Percentiles rank a stretch among this genome's conserved stretches.
Conservation (phyloP, 2,797 vertebrate genomes). For the Acridotheres tristis region DNA sequence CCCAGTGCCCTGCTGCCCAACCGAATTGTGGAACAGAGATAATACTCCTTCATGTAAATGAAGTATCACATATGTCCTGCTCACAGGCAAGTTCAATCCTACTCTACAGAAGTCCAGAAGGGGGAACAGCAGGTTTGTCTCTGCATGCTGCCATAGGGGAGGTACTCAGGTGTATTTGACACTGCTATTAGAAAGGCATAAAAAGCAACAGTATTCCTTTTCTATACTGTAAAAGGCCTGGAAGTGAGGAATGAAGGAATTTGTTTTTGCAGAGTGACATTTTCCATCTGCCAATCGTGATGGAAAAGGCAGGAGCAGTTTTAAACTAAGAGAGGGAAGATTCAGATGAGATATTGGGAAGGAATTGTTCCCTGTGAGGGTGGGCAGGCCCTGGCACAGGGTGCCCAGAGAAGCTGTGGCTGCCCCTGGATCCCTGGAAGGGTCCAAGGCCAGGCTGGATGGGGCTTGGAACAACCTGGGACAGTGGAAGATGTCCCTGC, state of each 20-base stretch:
- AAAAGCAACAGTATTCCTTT: not conserved
- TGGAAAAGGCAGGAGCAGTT: not conserved
- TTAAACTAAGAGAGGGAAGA: not conserved
- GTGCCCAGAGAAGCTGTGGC: not conserved
- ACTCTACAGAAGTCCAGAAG: not conserved
- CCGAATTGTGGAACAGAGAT: not conserved
- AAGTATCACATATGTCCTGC: not conserved
- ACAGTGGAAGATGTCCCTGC: not conserved
- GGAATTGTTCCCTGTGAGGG: not conserved
- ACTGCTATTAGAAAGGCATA: not conserved
- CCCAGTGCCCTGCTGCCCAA: not conserved
- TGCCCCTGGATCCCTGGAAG: not conserved
- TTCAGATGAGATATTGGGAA: not conserved
- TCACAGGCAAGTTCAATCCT: not conserved
- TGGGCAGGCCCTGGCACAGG: not conserved
- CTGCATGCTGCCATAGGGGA: not conserved
- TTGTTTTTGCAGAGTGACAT: not conserved
- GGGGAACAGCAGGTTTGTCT: not conserved
- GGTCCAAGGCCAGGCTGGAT: not conserved
- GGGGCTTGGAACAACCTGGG: not conserved
- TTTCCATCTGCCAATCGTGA: rapidly evolving
- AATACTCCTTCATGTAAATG: not conserved
- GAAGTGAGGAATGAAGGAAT: not conserved
- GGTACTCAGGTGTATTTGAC: not conserved
- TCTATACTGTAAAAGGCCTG: not conserved